Evolutionary conservation across 30 jellyfish, hydroid and myxozoan genomes (phyloP).

Genomic region (Sanderia malayensis): DNA sequence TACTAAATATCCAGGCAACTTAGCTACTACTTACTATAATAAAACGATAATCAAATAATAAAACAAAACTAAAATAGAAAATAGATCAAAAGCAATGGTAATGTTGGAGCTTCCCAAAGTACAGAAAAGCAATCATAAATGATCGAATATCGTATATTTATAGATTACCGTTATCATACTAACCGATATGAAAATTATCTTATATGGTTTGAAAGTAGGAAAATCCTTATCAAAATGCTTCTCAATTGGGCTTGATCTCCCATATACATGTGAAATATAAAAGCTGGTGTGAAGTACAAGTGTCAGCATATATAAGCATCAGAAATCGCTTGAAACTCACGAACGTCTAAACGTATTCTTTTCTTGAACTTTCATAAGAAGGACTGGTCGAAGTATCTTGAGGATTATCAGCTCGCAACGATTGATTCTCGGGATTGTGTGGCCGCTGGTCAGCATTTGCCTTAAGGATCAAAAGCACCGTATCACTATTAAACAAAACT

Average conservation of each 20-base stretch:
- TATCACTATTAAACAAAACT: too few species aligned
- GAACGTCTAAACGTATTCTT: constrained; percentile 49
- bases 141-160: too few species aligned
- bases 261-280: too few species aligned
- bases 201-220: too few species aligned
- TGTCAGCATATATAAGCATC: too few species aligned
- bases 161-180: too few species aligned
- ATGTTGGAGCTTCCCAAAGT: not conserved
- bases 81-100: not conserved
- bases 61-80: not conserved
- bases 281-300: not conserved
- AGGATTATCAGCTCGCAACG: not conserved
- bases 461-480: not conserved
- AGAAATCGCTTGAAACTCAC: too few species aligned
- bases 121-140: too few species aligned
- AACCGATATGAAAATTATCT: too few species aligned
- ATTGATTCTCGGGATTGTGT: not conserved
- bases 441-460: constrained; percentile 17
- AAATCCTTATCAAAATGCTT: not conserved
- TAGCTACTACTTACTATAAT: not conserved
- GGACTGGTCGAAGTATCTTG: constrained; percentile 21
- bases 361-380: constrained; percentile 48
- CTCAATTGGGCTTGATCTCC: too few species aligned
- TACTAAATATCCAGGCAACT: too few species aligned
- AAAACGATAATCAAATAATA: too few species aligned